Evolutionary conservation across 2,797 vertebrate genomes (phyloP), one percentile per base, ranked within the genome.

Genomic region (Rhincodon typus): DNA sequence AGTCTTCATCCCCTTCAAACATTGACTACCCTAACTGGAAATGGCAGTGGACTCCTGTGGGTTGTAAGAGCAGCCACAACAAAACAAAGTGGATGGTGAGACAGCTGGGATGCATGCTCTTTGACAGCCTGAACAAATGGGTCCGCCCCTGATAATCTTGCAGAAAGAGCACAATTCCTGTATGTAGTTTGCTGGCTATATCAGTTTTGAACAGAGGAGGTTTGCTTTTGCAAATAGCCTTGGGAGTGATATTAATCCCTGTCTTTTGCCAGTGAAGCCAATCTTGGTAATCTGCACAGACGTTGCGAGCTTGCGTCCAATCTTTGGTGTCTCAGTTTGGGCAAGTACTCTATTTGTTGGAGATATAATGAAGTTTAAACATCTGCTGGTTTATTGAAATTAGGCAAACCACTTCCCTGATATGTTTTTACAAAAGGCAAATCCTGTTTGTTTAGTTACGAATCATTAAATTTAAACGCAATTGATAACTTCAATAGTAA

Each of bases 21-120:
- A 53, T 95, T 95, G 30, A 57, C 42, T 77, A 57, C 50, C 94
- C 46, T 77, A 53, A 77, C 69, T 94, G 93, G 88, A 91, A 90
- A n/a, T 90, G 87, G 27, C 87, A 62, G 53, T 62, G 15, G 87
- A 30, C 87, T 62, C 53, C 53, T 90, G 87, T 62, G 21, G 34
- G 34, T 91, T 91, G 57, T 91, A 91, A 91, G 17, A 38, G 82
- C 46, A 84, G 82, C 82, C 42, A 91, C 57, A 66, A 34, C 57
- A 91, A 91, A 66, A 66, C 57, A 93, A 69, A 93, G 62, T 93
- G 25, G 66, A 25, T 93, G 62, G n/a, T 42, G 34, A 69, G 23
- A 69, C 67, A 93, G 62, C 5, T n/a, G 88, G 66, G 62, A 12
- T 69, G 25, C 3, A 10, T 69, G 66, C 38, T 93, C 62, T 23